Percentiles rank a stretch among this genome's conserved stretches.
phyloP scores from a whole-genome alignment of 2,113 vertebrate genomes.

The Sardina pilchardus region DNA sequence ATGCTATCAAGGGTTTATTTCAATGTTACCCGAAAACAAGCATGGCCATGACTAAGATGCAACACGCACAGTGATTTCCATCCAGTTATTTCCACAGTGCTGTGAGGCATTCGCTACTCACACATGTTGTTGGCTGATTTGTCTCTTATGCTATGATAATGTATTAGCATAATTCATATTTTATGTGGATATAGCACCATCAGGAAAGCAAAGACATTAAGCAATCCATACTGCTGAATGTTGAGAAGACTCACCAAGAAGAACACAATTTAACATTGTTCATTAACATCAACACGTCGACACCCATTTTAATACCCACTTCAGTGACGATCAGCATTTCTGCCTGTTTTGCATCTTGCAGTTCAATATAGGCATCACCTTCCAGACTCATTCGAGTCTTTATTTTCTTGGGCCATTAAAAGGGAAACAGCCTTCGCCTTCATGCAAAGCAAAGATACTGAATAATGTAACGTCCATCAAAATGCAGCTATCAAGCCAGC shows the following conservation, averaged over 20 bases:
- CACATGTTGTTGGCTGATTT: background rate
- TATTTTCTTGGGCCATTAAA: background rate
- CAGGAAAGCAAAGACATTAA: background rate
- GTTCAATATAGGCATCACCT: background rate
- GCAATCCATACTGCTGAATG: background rate
- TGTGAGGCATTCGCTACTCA: background rate
- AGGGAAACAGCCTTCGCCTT: background rate
- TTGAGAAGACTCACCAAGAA: background rate
- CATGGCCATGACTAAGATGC: background rate
- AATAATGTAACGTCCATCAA: conserved; percentile 29
- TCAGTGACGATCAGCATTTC: background rate
- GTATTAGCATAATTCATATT: background rate
- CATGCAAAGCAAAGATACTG: conserved; percentile 17
- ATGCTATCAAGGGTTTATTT: background rate
- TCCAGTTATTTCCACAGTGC: background rate
- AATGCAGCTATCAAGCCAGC: conserved; percentile 3
- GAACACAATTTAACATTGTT: background rate
- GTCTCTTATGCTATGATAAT: background rate
- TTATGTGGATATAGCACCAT: background rate
- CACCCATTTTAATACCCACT: background rate
- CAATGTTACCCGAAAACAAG: background rate
- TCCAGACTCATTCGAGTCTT: background rate
- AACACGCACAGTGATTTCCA: background rate
- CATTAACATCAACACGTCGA: background rate
- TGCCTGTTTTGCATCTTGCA: background rate